Evolutionary conservation across 1,140 invertebrate genomes (phyloP).

Genomic region (Triops longicaudatus): DNA sequence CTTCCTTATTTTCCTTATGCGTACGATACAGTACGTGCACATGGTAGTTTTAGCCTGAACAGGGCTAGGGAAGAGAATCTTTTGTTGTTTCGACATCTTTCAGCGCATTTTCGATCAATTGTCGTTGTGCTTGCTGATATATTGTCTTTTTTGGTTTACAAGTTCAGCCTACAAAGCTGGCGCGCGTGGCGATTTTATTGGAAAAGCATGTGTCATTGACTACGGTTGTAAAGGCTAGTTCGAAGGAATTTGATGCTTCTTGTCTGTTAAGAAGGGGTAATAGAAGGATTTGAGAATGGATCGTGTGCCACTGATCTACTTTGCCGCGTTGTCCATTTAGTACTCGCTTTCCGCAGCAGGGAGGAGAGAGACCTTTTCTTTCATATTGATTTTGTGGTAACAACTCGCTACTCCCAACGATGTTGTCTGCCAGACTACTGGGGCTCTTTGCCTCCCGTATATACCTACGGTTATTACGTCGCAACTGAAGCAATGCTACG

Average conservation of each 20-base stretch:
- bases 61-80: too few species aligned
- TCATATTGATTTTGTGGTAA: conserved; percentile 13
- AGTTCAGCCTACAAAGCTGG: too few species aligned
- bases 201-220: neutral
- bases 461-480: neutral
- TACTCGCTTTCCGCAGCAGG: neutral
- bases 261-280: neutral
- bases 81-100: too few species aligned
- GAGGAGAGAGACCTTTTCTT: neutral
- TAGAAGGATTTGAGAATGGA: neutral
- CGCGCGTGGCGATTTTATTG: too few species aligned
- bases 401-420: neutral
- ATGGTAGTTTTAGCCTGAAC: too few species aligned
- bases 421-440: neutral
- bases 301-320: conserved; percentile 11
- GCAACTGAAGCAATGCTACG: neutral
- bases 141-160: too few species aligned
- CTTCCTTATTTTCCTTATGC: too few species aligned
- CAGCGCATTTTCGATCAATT: too few species aligned
- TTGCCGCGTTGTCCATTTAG: neutral
- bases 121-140: too few species aligned
- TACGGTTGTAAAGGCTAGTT: neutral
- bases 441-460: neutral
- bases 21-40: too few species aligned
- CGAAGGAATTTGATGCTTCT: neutral